Evolutionary conservation across 2,797 vertebrate genomes (phyloP).

Genomic region (Leptatherina wallacei): DNA sequence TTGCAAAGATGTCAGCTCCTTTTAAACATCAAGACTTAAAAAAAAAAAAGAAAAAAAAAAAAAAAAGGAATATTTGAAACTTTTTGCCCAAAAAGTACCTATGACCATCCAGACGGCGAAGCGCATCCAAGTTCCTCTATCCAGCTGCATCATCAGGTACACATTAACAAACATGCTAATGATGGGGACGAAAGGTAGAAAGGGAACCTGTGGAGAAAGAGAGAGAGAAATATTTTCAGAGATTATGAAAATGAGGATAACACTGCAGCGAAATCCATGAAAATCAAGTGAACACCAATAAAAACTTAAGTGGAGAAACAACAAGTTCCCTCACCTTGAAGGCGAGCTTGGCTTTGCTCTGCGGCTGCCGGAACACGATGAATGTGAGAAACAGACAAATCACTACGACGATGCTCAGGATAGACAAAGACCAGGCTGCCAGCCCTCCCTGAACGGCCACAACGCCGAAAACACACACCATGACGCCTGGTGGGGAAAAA

Average conservation of each 20-base stretch:
- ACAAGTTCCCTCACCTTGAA: constrained; percentile 87
- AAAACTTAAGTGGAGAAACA: background rate
- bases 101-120: constrained; percentile 94
- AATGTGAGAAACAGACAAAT: constrained; percentile 74
- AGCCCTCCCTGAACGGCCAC: constrained; percentile 84
- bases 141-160: constrained; percentile 98
- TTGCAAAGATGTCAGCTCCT: background rate
- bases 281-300: background rate
- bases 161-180: constrained; percentile 95
- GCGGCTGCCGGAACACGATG: constrained; percentile 91
- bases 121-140: constrained; percentile 90
- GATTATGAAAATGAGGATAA: background rate
- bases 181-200: constrained; percentile 90
- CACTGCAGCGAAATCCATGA: no score
- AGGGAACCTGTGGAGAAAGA: constrained; percentile 86
- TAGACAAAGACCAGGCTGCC: constrained; percentile 73
- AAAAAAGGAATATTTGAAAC: background rate
- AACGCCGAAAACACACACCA: constrained; percentile 87
- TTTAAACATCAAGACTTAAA: background rate
- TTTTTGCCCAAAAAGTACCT: constrained; percentile 75
- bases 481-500: constrained; percentile 81
- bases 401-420: constrained; percentile 67
- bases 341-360: constrained; percentile 93
- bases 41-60: background rate
- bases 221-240: background rate